Evolutionary conservation across 2,888 invertebrate species (phyloP), one percentile per base, ranked within the genome.

Genomic region (Leptogaster cylindrica): DNA sequence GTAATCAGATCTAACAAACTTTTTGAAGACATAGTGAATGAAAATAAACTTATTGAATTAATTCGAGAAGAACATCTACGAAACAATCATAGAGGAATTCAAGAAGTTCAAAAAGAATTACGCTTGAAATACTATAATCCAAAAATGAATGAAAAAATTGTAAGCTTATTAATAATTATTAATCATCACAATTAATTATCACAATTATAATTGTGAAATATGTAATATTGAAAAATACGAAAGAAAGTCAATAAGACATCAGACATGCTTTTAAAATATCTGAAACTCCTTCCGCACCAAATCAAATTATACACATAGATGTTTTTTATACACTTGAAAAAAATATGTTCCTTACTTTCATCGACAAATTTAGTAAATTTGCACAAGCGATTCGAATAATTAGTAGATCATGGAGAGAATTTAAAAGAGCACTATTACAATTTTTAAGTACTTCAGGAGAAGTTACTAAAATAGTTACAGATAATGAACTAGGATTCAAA

Each of bases 331-430:
- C 23, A 7, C 2, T 50, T n/a, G 50, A 50, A 6, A 50, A 20
- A 39, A 36, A 18, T 14, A 25, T 23, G 10, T 67, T 28, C 55
- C 20, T 67, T 8, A 67, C 58, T 1, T 10, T 58, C 3, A 61
- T 67, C 2, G 67, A 67, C n/a, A 61, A 61, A 33, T 39, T 66
- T 33, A 55, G 12, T 2, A 64, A 64, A 25, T 27, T 20, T 44
- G 64, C 46, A 2, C 46, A 64, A 14, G 64, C 63, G 12, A 63
- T 65, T 7, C 7, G 27, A 10, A 23, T 64, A 2, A 44, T 14
- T 28, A 8, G 28, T 27, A 50, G 28, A 50, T 33, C 44, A 6
- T 65, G 48, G 50, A 44, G 18, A 2, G 64, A 64, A 20, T 46
- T 51, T 10, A 50, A 64, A 65, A 28, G 28, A 28, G 65, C 66